A percentile compares a stretch with the other conserved stretches of the same genome.
phyloP scores from a whole-genome alignment of 2,797 vertebrate species.

The Urosaurus nigricauda region DNA sequence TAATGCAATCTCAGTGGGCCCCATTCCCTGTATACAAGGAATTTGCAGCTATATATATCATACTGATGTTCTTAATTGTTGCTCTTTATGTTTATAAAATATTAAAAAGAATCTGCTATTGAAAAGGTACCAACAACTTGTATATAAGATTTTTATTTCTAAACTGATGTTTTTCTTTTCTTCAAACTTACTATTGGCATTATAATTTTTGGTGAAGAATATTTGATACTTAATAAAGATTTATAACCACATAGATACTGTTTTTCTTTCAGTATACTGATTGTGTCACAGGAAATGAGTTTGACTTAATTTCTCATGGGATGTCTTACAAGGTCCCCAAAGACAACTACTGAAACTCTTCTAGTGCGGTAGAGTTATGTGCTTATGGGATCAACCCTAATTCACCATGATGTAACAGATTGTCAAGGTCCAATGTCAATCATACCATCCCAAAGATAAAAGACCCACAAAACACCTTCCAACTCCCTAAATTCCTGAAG shows the following conservation, averaged over 20 bases:
- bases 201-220: slow-evolving; percentile 85
- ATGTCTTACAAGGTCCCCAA: background rate
- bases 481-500: background rate
- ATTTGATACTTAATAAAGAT: slow-evolving; percentile 86
- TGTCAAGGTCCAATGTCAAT: background rate
- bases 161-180: slow-evolving; percentile 67
- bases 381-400: background rate
- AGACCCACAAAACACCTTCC: background rate
- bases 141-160: slow-evolving; percentile 74
- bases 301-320: background rate
- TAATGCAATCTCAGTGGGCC: slow-evolving; percentile 67
- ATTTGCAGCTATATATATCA: slow-evolving; percentile 74
- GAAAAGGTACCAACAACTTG: slow-evolving; percentile 78
- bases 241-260: slow-evolving; percentile 64
- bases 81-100: slow-evolving; percentile 72
- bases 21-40: slow-evolving; percentile 55
- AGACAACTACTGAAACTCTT: background rate
- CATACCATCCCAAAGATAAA: background rate
- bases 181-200: slow-evolving; percentile 75
- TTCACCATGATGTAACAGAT: background rate
- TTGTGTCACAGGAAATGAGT: too few relatives aligned
- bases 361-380: background rate
- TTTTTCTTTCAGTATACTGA: background rate
- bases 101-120: slow-evolving; percentile 74
- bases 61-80: slow-evolving; percentile 75